Conservation (phyloP, 2,888 invertebrate species). For the Drosophila kambysellisi region DNA sequence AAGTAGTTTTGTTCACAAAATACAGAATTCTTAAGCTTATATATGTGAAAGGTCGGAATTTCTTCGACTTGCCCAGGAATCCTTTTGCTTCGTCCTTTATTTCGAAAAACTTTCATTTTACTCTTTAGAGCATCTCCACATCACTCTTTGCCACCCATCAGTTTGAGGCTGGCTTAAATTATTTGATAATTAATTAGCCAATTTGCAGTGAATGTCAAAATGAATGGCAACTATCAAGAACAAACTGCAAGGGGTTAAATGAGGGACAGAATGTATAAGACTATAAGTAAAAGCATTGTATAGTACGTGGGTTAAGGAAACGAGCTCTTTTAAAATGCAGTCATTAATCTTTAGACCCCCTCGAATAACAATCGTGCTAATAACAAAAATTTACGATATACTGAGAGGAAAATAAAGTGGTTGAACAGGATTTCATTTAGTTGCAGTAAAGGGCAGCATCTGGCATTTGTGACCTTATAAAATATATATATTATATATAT, state of each 20-base stretch:
- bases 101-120: conserved; percentile 9
- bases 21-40: neutral
- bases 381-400: neutral
- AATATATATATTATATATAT: neutral
- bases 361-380: neutral
- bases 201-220: conserved; percentile 59
- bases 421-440: neutral
- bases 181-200: conserved; percentile 72
- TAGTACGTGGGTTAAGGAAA: neutral
- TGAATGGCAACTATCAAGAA: conserved; percentile 58
- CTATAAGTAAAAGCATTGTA: neutral
- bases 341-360: neutral
- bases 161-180: conserved; percentile 49
- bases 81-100: neutral
- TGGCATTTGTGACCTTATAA: neutral
- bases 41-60: neutral
- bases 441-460: neutral
- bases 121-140: conserved; percentile 16
- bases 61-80: neutral
- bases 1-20: neutral
- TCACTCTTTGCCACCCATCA: conserved; percentile 9
- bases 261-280: neutral
- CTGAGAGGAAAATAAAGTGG: neutral
- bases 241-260: conserved; percentile 9
- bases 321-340: neutral